Evolutionary conservation across 2,797 vertebrate genomes (phyloP).

Genomic region (Oophaga sylvatica): DNA sequence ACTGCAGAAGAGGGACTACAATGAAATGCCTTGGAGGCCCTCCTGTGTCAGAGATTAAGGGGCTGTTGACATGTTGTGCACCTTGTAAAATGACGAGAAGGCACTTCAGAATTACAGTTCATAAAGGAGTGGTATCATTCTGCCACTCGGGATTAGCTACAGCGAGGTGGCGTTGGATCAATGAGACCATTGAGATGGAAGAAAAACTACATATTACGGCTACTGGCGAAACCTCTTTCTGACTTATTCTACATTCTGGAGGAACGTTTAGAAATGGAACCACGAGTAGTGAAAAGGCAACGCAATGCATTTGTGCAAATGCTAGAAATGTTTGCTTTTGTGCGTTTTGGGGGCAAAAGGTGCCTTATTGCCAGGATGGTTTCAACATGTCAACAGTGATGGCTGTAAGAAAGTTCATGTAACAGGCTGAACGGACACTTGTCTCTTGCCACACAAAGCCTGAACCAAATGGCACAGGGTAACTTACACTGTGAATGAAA

Average conservation of each 20-base stretch:
- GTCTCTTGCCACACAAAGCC: slow-evolving; percentile 18
- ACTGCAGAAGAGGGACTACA: slow-evolving; percentile 43
- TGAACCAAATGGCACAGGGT: slow-evolving; percentile 39
- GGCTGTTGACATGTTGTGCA: slow-evolving; percentile 56
- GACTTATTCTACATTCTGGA: not conserved
- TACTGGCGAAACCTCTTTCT: not conserved
- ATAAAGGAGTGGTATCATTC: not conserved
- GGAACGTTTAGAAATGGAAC: not conserved
- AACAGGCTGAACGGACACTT: slow-evolving; percentile 24
- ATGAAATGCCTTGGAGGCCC: slow-evolving; percentile 49
- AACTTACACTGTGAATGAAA: slow-evolving; percentile 72
- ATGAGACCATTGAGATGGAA: not conserved
- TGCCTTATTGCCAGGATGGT: slow-evolving; percentile 50
- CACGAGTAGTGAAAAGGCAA: slow-evolving; percentile 1
- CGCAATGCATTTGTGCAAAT: not conserved
- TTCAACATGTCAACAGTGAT: slow-evolving; percentile 58
- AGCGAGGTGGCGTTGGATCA: slow-evolving; percentile 1
- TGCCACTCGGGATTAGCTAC: not conserved
- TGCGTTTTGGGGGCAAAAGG: not conserved
- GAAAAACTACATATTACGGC: not conserved
- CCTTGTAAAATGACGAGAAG: slow-evolving; percentile 46
- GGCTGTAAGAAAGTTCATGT: slow-evolving; percentile 36
- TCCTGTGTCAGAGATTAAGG: slow-evolving; percentile 40
- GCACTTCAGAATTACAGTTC: slow-evolving; percentile 29
- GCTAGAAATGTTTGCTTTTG: not conserved